phyloP scores from a whole-genome alignment of 2,888 invertebrate genomes.

The Troilus luridus region DNA sequence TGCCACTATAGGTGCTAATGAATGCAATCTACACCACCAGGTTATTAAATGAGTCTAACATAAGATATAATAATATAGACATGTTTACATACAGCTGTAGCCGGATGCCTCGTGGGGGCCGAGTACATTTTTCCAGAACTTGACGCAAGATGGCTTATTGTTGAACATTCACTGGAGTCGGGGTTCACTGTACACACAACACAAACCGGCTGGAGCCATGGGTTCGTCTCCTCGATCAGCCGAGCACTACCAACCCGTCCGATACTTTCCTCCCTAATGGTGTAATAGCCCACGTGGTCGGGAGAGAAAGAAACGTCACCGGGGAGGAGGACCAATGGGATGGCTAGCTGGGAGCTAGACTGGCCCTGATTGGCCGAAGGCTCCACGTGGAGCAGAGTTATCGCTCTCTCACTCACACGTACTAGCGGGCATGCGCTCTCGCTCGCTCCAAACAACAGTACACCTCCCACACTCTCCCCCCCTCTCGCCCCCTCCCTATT shows the following conservation, averaged over 20 bases:
- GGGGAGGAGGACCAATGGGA: slow-evolving; percentile 61
- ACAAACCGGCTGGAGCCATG: slow-evolving; percentile 45
- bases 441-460: slow-evolving; percentile 62
- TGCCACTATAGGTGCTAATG: not conserved
- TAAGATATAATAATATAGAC: not conserved
- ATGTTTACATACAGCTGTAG: slow-evolving; percentile 78
- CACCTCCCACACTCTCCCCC: slow-evolving; percentile 42
- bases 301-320: slow-evolving; percentile 64
- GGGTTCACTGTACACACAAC: slow-evolving; percentile 37
- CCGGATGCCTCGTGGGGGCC: slow-evolving; percentile 82
- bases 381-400: slow-evolving; percentile 64
- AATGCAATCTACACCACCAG: not conserved
- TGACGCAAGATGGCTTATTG: not conserved
- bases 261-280: slow-evolving; percentile 64
- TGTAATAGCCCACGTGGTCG: slow-evolving; percentile 65
- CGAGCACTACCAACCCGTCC: slow-evolving; percentile 56
- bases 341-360: not conserved
- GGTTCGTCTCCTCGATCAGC: slow-evolving; percentile 42
- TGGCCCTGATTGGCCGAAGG: slow-evolving; percentile 53
- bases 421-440: slow-evolving; percentile 46
- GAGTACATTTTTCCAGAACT: slow-evolving; percentile 76
- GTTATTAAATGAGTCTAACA: not conserved
- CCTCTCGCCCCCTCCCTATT: slow-evolving; percentile 47
- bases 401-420: slow-evolving; percentile 61
- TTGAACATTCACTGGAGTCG: slow-evolving; percentile 36